phyloP scores from a whole-genome alignment of 2,888 invertebrate genomes.

The Drosophila basisetae region DNA sequence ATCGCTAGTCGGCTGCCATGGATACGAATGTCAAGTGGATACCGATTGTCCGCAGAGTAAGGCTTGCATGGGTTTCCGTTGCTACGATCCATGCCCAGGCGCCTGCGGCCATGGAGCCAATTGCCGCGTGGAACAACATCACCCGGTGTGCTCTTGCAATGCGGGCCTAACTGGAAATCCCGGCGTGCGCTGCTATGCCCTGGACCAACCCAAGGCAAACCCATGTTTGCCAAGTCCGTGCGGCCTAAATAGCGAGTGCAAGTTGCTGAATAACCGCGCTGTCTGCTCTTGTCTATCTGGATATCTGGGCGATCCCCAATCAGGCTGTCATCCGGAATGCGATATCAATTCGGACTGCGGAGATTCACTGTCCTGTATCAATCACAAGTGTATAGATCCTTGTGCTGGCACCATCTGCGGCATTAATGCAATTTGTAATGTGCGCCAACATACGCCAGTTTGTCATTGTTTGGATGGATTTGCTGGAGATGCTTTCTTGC shows the following conservation, averaged over 20 bases:
- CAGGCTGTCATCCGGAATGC: constrained; percentile 92
- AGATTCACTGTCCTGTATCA: constrained; percentile 90
- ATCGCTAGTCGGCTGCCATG: constrained; percentile 89
- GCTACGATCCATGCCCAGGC: constrained; percentile 93
- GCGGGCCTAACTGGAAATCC: constrained; percentile 92
- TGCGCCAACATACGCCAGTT: constrained; percentile 92
- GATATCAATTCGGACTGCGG: constrained; percentile 93
- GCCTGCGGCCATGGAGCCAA: constrained; percentile 91
- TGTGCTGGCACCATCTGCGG: constrained; percentile 92
- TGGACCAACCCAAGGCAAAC: constrained; percentile 86
- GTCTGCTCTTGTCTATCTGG: constrained; percentile 92
- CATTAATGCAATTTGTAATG: constrained; percentile 91
- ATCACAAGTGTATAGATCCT: constrained; percentile 91
- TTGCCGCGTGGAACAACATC: constrained; percentile 92
- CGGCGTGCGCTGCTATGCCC: constrained; percentile 89
- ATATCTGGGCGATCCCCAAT: constrained; percentile 92
- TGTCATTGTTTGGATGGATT: constrained; percentile 92
- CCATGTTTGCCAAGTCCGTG: constrained; percentile 92
- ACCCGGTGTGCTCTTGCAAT: constrained; percentile 92
- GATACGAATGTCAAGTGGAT: constrained; percentile 93
- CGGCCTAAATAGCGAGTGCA: constrained; percentile 92
- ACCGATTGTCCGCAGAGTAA: constrained; percentile 90
- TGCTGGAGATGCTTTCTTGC: constrained; percentile 92
- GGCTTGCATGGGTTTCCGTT: constrained; percentile 92
- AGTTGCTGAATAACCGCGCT: constrained; percentile 89